Percentiles rank a stretch among this genome's conserved stretches.
Conservation (phyloP, 2,797 vertebrate genomes). For the Hafferia zeledoni region DNA sequence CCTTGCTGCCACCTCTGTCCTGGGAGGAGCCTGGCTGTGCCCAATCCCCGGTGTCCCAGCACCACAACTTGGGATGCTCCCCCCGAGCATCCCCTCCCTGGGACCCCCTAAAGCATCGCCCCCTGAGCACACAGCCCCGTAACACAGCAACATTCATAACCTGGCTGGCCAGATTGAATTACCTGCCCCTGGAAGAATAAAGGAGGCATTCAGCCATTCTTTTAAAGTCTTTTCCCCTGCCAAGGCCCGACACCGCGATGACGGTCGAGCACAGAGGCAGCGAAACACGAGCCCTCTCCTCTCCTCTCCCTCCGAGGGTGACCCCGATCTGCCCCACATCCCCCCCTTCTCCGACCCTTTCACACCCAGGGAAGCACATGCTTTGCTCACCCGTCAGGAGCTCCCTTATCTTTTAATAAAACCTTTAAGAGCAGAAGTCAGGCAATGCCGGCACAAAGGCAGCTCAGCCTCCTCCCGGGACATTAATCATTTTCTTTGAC, state of each 20-base stretch:
- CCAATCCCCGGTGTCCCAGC: fast-evolving
- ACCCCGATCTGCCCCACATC: not conserved
- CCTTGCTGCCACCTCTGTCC: not conserved
- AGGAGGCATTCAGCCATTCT: slow-evolving; percentile 38
- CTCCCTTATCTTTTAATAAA: slow-evolving; percentile 54
- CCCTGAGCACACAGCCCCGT: fast-evolving
- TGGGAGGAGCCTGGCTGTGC: not conserved
- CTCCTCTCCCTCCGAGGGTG: not conserved
- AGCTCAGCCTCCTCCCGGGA: slow-evolving; percentile 38
- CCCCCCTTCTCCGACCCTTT: not conserved
- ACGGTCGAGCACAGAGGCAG: not conserved
- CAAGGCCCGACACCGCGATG: slow-evolving; percentile 41
- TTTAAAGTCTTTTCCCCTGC: not conserved
- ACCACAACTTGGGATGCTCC: not conserved
- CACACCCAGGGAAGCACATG: not conserved
- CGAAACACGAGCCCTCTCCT: not conserved
- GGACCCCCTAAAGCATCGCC: not conserved
- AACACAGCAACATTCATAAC: slow-evolving; percentile 11
- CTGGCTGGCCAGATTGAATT: slow-evolving; percentile 18
- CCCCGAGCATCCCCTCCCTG: not conserved
- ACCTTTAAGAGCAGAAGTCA: slow-evolving; percentile 54
- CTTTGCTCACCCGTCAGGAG: not conserved
- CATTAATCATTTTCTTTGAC: slow-evolving; percentile 58
- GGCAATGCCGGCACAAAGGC: slow-evolving; percentile 24
- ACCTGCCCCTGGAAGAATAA: slow-evolving; percentile 52